Base-by-base conservation (phyloP, 2,797 vertebrate genomes). In the Harpagifer antarcticus region DNA sequence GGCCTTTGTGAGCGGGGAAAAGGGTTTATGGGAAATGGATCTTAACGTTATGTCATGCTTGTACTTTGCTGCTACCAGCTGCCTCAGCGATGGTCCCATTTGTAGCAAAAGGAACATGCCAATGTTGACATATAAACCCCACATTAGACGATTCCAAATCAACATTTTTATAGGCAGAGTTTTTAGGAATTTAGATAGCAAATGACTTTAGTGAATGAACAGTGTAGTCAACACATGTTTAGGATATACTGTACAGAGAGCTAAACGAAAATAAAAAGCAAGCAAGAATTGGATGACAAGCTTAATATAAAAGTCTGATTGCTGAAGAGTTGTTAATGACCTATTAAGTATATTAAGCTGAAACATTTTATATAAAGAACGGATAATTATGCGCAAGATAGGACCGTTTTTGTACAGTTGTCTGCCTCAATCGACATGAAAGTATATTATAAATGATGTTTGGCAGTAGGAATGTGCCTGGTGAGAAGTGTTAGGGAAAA, bases 41-140 rank as follows among this genome's bases (percentile, higher is more conserved):
- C 4, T 47, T 23, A 3, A 13, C 63, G 58, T 17, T 49, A 27
- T 49, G 15, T 20, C 54, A 44, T 42, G 23, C 16, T 44, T 31
- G 58, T 20, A 48, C 37, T 23, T 23, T 17, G 53, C 40, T 45
- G 47, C 58, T n/a, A 20, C 14, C 61, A 40, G 56, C 53, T 75
- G 16, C 19, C 10, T 64, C 54, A 49, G n/a, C 10, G n/a, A 23
- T 2, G 5, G 27, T 27, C 48, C 33, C 9, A 52, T 70, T 44
- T 54, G 48, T 27, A 57, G 27, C 42, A 45, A 31, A 67, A 5
- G 43, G 7, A 16, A 23, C 23, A 19, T 62, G 17, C 31, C n/a
- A n/a, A 20, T 20, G 20, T 52, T 17, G 6, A 23, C 5, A 17
- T 23, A 9, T 31, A 16, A 9, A 57, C 14, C 55, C 13, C 60